phyloP scores from a whole-genome alignment of 2,888 invertebrate genomes.

The Xiphydria camelus region DNA sequence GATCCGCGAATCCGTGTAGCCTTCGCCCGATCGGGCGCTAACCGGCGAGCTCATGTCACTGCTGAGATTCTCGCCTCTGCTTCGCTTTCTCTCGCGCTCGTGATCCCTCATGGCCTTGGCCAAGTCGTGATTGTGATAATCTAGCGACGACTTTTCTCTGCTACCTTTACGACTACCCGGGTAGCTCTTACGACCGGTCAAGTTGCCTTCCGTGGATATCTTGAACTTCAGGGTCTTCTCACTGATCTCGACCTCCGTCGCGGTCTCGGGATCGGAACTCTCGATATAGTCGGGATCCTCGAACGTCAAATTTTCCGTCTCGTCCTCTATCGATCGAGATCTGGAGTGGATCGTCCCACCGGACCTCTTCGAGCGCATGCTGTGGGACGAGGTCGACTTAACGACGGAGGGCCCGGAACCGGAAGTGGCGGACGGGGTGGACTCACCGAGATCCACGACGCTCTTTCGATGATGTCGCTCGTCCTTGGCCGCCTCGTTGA shows the following conservation, averaged over 20 bases:
- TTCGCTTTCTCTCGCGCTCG: conserved; percentile 49
- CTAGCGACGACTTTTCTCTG: conserved; percentile 62
- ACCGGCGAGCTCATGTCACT: conserved; percentile 50
- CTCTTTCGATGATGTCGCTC: conserved; percentile 65
- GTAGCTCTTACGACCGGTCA: conserved; percentile 65
- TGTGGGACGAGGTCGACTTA: conserved; percentile 55
- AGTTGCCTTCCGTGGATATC: conserved; percentile 71
- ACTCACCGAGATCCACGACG: conserved; percentile 53
- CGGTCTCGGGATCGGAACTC: conserved; percentile 69
- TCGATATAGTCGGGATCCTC: conserved; percentile 61
- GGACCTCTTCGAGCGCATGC: conserved; percentile 57
- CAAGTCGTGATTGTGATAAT: conserved; percentile 56
- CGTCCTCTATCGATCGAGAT: conserved; percentile 52
- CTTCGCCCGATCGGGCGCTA: conserved; percentile 47
- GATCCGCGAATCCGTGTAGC: conserved; percentile 43
- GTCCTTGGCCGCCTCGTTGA: conserved; percentile 67
- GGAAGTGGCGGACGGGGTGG: conserved; percentile 26
- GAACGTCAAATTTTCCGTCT: conserved; percentile 47
- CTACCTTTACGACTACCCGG: conserved; percentile 72
- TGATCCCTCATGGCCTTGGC: conserved; percentile 60
- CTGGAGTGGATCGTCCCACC: conserved; percentile 52
- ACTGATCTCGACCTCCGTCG: conserved; percentile 74
- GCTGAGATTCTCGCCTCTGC: conserved; percentile 43
- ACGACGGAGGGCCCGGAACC: conserved; percentile 31
- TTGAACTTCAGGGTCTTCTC: conserved; percentile 77